Percentiles rank a stretch among this genome's conserved stretches.
phyloP scores from a whole-genome alignment of 2,888 invertebrate genomes.

The Platyscelio sp. region DNA sequence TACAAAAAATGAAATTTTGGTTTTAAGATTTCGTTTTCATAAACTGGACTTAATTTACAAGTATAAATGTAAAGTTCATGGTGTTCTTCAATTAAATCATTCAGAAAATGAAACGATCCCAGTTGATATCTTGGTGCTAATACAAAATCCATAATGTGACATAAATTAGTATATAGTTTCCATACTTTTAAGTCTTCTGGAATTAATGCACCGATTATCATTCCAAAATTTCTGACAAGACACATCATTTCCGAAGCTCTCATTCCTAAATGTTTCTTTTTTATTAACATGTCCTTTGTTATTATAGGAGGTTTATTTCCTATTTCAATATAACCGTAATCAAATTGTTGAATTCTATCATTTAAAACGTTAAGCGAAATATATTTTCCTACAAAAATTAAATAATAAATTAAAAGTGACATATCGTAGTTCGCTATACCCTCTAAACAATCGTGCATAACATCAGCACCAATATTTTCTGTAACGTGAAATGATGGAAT shows the following conservation, averaged over 20 bases:
- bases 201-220: constrained; percentile 43
- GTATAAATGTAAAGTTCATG: constrained; percentile 39
- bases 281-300: constrained; percentile 17
- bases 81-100: constrained; percentile 39
- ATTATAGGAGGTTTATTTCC: constrained; percentile 23
- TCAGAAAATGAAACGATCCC: constrained; percentile 27
- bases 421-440: constrained; percentile 42
- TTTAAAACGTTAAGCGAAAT: constrained; percentile 19
- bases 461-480: constrained; percentile 29
- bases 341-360: constrained; percentile 20
- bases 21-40: constrained; percentile 40
- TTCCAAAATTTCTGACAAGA: constrained; percentile 46
- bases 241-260: constrained; percentile 53
- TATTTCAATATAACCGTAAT: constrained; percentile 21
- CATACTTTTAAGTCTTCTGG: constrained; percentile 26
- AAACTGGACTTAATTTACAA: constrained; percentile 42
- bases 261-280: constrained; percentile 16
- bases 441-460: constrained; percentile 49
- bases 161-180: constrained; percentile 25
- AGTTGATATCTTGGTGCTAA: constrained; percentile 24
- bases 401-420: constrained; percentile 26
- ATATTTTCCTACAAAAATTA: constrained; percentile 25
- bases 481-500: constrained; percentile 36
- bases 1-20: constrained; percentile 73
- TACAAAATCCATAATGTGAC: constrained; percentile 35